Evolutionary conservation across 92 coral and sea anemone species (phyloP), one percentile per base, ranked within the genome.

Genomic region (Virgularia gustaviana): DNA sequence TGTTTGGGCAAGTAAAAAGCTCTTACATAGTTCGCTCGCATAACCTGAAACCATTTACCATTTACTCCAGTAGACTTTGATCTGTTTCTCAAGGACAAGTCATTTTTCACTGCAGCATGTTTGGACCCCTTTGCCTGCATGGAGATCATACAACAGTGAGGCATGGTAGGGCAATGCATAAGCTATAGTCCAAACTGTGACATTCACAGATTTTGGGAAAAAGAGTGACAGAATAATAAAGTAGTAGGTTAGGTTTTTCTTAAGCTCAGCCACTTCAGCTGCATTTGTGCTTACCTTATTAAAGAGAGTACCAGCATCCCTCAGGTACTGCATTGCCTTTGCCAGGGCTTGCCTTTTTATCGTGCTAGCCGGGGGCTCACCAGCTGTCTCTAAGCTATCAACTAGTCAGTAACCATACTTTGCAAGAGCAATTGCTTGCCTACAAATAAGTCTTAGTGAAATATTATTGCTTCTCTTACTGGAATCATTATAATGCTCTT

Each of bases 151-250:
- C 16, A 83, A 57, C 39, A 65, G 47, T 20, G 58, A 61, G 0
- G 81, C 84, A 83, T 83, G 84, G 65, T 83, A 83, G 11, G 85
- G 79, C 7, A 80, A 75, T 64, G 83, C 79, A 80, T 80, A 75
- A 15, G 70, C 89, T 31, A 80, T 63, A n/a, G n/a, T n/a, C n/a
- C n/a, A n/a, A n/a, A n/a, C n/a, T n/a, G n/a, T n/a, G n/a, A n/a
- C n/a, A n/a, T 80, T 80, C 9, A 75, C 72, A 57, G 73, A 20
- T 12, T 12, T 3, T 4, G 29, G 41, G 47, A 80, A 85, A 61
- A 85, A 79, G 10, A 80, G 30, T 10, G 54, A 43, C 51, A 85
- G 33, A 0, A 80, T 35, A 24, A 79, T 85, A 41, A 80, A 83
- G 37, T 79, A 84, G 28, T 38, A 53, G 13, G 70, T 80, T 8